A percentile compares a stretch with the other conserved stretches of the same genome.
These are phyloP conservation scores for Strigamia crassipes DNA, from an alignment of 2,888 invertebrate genomes.

Conservation along the genomic window DNA sequence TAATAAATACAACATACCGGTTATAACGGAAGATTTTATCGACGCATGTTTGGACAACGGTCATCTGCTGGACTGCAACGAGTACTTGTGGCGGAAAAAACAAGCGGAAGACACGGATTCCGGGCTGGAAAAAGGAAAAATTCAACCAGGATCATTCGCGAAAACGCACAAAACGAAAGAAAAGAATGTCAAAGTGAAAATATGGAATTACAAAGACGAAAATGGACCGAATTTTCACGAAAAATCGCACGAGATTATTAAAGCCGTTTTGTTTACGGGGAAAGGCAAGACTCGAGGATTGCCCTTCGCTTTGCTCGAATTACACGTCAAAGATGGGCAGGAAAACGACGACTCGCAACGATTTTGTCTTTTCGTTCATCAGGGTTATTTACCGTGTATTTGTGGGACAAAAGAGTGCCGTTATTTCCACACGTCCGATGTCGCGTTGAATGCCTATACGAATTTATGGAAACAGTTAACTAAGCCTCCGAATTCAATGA, in stretches of 20 bases:
- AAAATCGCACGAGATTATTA: not conserved
- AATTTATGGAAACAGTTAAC: slow-evolving; percentile 1
- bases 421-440: not conserved
- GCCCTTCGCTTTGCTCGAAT: slow-evolving; percentile 13
- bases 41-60: slow-evolving; percentile 4
- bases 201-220: slow-evolving; percentile 13
- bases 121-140: slow-evolving; percentile 6
- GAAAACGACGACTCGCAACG: not conserved
- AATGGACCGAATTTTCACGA: slow-evolving; percentile 25
- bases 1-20: slow-evolving; percentile 7
- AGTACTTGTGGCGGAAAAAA: not conserved
- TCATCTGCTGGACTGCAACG: not conserved
- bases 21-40: slow-evolving; percentile 11
- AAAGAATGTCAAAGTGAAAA: not conserved
- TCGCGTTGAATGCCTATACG: not conserved
- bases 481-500: slow-evolving; percentile 36
- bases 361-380: slow-evolving; percentile 32
- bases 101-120: not conserved
- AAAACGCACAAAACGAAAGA: not conserved
- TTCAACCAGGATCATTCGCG: not conserved
- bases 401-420: not conserved
- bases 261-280: not conserved
- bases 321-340: not conserved
- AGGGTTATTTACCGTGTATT: not conserved
- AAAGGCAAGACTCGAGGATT: not conserved